Base-by-base conservation (phyloP, 2,888 invertebrate genomes). In the Caenorhabditis sp. region DNA sequence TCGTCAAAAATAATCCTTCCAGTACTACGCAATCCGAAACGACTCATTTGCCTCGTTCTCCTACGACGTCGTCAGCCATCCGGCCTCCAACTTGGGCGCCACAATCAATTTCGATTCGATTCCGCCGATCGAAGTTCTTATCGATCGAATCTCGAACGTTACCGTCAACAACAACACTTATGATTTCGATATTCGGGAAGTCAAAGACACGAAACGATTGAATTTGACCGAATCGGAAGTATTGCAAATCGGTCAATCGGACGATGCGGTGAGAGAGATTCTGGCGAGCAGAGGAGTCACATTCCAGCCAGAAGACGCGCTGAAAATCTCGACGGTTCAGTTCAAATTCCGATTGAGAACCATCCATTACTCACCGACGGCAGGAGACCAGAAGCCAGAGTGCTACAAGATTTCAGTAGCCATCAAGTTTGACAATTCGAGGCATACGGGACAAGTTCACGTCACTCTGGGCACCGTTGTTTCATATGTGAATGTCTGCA, bases 31-130 rank as follows among this genome's bases (percentile, higher is more conserved):
- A 0, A 79, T 88, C n/a, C 86, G 82, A 55, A 84, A 83, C 62
- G 86, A 88, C 52, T 86, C 87, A 7, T 88, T 88, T 58, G 88
- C 88, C 37, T 83, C 86, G n/a, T 88, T 88, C 78, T 83, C 83
- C 52, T 88, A 88, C 76, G 88, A 88, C 68, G 81, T 77, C 35
- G 56, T 15, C 50, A 63, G 27, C 6, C 46, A 62, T 37, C 73
- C 66, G 39, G 66, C 63, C 13, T 63, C 56, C 11, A 56, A 53
- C 37, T 27, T 83, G 11, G 70, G 56, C 1, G 78, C 81, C 1
- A 71, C 70, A 3, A 58, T 81, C 9, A 48, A 52, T 27, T 84
- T 84, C 50, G 75, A 82, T 0, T 59, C 75, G 32, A 84, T 84
- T 41, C 84, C 84, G 1, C 72, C 63, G 3, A 80, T 83, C 50